Evolutionary conservation across 2,888 invertebrate species (phyloP), one percentile per base, ranked within the genome.

Genomic region (Anthophora plumipes): DNA sequence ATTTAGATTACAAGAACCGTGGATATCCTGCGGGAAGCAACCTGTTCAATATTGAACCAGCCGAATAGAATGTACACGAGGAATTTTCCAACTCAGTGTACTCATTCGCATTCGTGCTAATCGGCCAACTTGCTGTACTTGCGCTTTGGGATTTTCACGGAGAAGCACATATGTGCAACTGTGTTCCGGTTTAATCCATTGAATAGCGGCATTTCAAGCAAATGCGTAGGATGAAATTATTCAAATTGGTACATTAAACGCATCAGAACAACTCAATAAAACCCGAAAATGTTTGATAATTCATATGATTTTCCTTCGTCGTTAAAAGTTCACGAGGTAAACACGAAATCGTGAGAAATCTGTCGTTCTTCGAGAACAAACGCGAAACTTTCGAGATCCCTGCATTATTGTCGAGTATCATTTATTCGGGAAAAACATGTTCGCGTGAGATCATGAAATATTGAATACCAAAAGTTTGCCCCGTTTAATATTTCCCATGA

Each of bases 1-100:
- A 17, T 52, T 52, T 22, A 6, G 22, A 4, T 22, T 1, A 9
- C 9, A 52, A 17, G 14, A 50, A 64, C 12, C 31, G 20, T 37
- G 20, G 4, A 20, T 8, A 11, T 1, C 1, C 9, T 8, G 14
- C 0, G 50, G 22, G 14, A 22, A 39, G 1, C 14, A 1, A 1
- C 4, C 2, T 1, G 39, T 17, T 2, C 22, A 17, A 66, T 41
- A 52, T 46, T 37, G 57, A 43, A 20, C 37, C 31, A 68, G 6
- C 1, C 31, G 37, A 68, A 20, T 20, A 46, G 55, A 20, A 20
- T 11, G 46, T 31, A 17, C 14, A 39, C 20, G 22, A 43, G 54
- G n/a, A n/a, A 67, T 55, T 67, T 50, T 20, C 20, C 48, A 54
- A 20, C 52, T 14, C 25, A 5, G 43, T 55, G 39, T 39, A 59